Base-by-base conservation (phyloP, 1,140 invertebrate genomes). In the Procambarus clarkii region DNA sequence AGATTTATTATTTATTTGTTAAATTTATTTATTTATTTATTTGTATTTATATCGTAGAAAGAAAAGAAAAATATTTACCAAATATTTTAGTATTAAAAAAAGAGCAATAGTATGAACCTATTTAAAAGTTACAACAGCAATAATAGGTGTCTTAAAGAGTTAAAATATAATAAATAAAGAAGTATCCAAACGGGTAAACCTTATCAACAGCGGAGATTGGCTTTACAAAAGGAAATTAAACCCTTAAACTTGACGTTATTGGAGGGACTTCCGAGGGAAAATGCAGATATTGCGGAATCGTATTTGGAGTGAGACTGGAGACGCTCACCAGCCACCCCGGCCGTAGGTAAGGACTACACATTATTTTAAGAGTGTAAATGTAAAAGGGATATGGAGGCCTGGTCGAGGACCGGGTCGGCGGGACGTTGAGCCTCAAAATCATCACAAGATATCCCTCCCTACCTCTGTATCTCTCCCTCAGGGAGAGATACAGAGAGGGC, bases 151-250 rank as follows among this genome's bases (percentile, higher is more conserved):
- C 21, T 64, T 64, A 21, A 18, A 64, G 15, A 64, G 60, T 18
- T 18, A 2, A 64, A 64, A 64, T 64, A 64, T 2, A 4, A 18
- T 1, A 64, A 64, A 64, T 18, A 18, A 64, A 64, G 15, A 18
- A 18, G 13, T 64, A 64, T 64, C 60, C 60, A 64, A 64, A 64
- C 60, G 13, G 4, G 13, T 64, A 18, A 18, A 18, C 60, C 60
- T 64, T 64, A 64, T 64, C 60, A 64, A 64, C 60, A 64, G 21
- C 13, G 60, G 15, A 64, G 60, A 64, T 64, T 64, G 60, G 21
- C 60, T 64, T 64, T 64, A 64, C 60, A 64, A 64, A 64, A 64
- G 60, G 60, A 64, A 64, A 64, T 64, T 64, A 64, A 58, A 64
- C 15, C 60, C 60, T 11, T 64, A 64, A 64, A 64, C 21, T 64